Percentiles rank a stretch among this genome's conserved stretches.
Evolutionary conservation across 2,113 vertebrate species (phyloP).

Genomic region (Aldabrachelys gigantea): DNA sequence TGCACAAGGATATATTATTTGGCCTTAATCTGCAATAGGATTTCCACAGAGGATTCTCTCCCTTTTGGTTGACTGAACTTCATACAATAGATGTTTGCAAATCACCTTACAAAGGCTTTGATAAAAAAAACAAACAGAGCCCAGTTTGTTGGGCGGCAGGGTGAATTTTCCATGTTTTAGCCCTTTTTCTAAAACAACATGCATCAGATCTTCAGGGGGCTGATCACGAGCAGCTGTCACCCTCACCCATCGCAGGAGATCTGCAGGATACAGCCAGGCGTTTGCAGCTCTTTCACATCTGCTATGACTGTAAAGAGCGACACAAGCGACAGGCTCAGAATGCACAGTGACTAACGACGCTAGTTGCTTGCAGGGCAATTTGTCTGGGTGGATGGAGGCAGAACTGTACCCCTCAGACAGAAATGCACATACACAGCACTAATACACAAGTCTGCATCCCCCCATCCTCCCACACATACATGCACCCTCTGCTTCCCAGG

Average conservation of each 20-base stretch:
- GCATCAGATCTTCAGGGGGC: not conserved
- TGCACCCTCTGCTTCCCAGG: not conserved
- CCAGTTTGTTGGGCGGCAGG: not conserved
- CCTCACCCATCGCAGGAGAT: not conserved
- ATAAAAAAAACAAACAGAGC: not conserved
- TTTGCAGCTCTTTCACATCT: not conserved
- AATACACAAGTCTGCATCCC: no score
- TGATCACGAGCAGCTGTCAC: not conserved
- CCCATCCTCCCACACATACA: not conserved
- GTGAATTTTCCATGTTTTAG: not conserved
- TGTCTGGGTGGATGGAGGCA: accelerated
- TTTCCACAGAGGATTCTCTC: not conserved
- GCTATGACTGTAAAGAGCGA: not conserved
- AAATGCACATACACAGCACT: no score
- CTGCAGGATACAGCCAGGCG: no score
- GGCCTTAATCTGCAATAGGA: not conserved
- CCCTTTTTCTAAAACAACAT: not conserved
- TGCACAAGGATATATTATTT: not conserved
- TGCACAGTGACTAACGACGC: accelerated
- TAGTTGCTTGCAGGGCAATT: accelerated
- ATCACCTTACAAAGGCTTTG: not conserved
- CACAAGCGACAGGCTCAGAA: accelerated
- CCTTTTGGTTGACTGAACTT: not conserved
- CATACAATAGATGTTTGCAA: not conserved
- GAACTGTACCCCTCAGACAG: not conserved